These are phyloP conservation scores for Amazona guildingii DNA, from an alignment of 2,113 vertebrate genomes.

Conservation along the genomic window DNA sequence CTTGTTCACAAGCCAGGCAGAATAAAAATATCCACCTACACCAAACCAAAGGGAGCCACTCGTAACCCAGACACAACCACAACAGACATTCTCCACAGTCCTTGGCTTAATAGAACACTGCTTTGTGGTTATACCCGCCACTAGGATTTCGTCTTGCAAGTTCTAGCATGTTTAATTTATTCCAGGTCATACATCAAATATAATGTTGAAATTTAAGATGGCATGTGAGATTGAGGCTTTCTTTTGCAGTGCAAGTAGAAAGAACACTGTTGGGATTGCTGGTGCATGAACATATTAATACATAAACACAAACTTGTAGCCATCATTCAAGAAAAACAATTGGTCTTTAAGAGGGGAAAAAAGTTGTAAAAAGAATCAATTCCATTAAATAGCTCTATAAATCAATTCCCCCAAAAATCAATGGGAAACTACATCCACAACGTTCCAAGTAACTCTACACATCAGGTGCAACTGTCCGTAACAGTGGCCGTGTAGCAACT, in stretches of 20 bases:
- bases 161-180: constrained; percentile 60
- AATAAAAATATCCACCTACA: constrained; percentile 65
- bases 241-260: not conserved
- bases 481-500: not conserved
- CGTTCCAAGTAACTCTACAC: constrained; percentile 40
- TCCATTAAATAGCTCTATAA: constrained; percentile 66
- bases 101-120: constrained; percentile 60
- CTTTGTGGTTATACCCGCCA: constrained; percentile 67
- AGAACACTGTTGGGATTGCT: not conserved
- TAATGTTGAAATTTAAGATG: constrained; percentile 53
- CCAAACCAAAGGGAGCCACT: constrained; percentile 63
- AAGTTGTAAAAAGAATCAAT: constrained; percentile 66
- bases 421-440: constrained; percentile 40
- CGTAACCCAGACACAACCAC: constrained; percentile 62
- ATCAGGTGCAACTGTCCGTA: constrained; percentile 26
- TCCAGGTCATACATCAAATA: constrained; percentile 56
- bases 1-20: constrained; percentile 47
- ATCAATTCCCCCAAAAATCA: constrained; percentile 68
- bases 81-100: constrained; percentile 57
- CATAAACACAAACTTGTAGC: constrained; percentile 34
- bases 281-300: constrained; percentile 8
- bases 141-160: constrained; percentile 57
- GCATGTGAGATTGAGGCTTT: constrained; percentile 41
- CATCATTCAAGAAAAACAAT: constrained; percentile 50
- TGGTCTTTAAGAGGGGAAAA: constrained; percentile 52